phyloP scores from a whole-genome alignment of 2,113 vertebrate species.

The Epinephelus lanceolatus region DNA sequence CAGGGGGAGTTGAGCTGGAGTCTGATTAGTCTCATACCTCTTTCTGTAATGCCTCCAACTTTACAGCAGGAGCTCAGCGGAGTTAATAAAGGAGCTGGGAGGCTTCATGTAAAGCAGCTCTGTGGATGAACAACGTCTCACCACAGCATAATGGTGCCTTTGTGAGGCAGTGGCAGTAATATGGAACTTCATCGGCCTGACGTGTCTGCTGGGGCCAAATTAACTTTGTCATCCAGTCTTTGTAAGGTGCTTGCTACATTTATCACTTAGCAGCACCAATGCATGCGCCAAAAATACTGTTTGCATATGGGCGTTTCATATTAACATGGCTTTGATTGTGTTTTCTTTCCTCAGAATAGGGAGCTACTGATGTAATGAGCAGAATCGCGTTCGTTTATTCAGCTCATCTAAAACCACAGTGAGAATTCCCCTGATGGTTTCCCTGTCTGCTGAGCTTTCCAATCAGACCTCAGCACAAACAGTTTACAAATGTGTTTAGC shows the following conservation, averaged over 20 bases:
- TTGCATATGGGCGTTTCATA: conserved; percentile 22
- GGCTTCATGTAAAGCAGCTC: conserved; percentile 49
- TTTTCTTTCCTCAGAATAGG: conserved; percentile 5
- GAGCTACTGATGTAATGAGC: conserved; percentile 28
- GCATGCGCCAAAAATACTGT: conserved; percentile 2
- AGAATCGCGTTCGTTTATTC: conserved; percentile 39
- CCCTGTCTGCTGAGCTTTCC: conserved; percentile 28
- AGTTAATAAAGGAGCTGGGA: conserved; percentile 64
- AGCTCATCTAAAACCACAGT: conserved; percentile 33
- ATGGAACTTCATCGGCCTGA: conserved; percentile 56
- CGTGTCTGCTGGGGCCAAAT: conserved; percentile 61
- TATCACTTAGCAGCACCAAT: conserved; percentile 57
- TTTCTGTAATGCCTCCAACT: conserved; percentile 57
- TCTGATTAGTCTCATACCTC: conserved; percentile 65
- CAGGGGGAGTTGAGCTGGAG: conserved; percentile 38
- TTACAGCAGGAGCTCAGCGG: conserved; percentile 57
- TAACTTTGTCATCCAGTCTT: conserved; percentile 75
- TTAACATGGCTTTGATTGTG: conserved; percentile 39
- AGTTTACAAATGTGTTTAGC: conserved; percentile 32
- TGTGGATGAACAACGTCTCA: conserved; percentile 49
- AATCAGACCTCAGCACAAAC: conserved; percentile 31
- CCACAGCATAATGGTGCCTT: conserved; percentile 68
- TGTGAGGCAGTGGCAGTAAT: conserved; percentile 60
- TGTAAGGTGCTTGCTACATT: conserved; percentile 65
- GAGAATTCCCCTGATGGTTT: conserved; percentile 20